Percentiles rank a stretch among this genome's conserved stretches.
Evolutionary conservation across 2,888 invertebrate species (phyloP).

Genomic region (Microdon myrmicae): DNA sequence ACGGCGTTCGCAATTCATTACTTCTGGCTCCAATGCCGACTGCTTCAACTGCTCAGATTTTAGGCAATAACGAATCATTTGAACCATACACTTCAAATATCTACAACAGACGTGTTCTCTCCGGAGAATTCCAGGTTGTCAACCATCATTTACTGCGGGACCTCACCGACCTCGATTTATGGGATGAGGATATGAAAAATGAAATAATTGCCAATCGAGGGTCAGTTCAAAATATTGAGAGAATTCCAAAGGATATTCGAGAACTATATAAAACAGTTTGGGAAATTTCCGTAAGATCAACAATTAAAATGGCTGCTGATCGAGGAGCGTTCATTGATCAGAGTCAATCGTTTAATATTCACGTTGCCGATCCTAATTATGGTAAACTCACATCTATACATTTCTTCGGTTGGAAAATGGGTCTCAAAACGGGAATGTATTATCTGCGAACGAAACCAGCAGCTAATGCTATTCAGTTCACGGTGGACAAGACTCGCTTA

Average conservation of each 20-base stretch:
- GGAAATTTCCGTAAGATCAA: slow-evolving; percentile 94
- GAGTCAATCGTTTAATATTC: slow-evolving; percentile 97
- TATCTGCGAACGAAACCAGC: slow-evolving; percentile 97
- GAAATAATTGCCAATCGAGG: slow-evolving; percentile 90
- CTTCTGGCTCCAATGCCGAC: slow-evolving; percentile 98
- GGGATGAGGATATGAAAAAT: slow-evolving; percentile 97
- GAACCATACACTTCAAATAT: slow-evolving; percentile 99
- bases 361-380: slow-evolving; percentile 93
- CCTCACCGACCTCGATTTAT: slow-evolving; percentile 87
- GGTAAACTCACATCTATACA: slow-evolving; percentile 97
- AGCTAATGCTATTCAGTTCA: slow-evolving; percentile 96
- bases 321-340: slow-evolving; percentile 98
- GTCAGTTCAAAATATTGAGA: slow-evolving; percentile 88
- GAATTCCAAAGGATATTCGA: slow-evolving; percentile 86
- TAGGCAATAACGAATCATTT: slow-evolving; percentile 98
- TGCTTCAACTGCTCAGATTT: slow-evolving; percentile 97
- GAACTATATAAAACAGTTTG: slow-evolving; percentile 95
- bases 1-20: slow-evolving; percentile 93
- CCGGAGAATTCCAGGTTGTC: slow-evolving; percentile 95
- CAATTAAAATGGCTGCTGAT: slow-evolving; percentile 97
- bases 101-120: slow-evolving; percentile 91
- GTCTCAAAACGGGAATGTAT: slow-evolving; percentile 99
- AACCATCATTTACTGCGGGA: slow-evolving; percentile 96
- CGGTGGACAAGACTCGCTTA: slow-evolving; percentile 87
- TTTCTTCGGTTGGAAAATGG: slow-evolving; percentile 96